Evolutionary conservation across 35 echinoderm and acorn worm species (phyloP).

Genomic region (Apostichopus californicus): DNA sequence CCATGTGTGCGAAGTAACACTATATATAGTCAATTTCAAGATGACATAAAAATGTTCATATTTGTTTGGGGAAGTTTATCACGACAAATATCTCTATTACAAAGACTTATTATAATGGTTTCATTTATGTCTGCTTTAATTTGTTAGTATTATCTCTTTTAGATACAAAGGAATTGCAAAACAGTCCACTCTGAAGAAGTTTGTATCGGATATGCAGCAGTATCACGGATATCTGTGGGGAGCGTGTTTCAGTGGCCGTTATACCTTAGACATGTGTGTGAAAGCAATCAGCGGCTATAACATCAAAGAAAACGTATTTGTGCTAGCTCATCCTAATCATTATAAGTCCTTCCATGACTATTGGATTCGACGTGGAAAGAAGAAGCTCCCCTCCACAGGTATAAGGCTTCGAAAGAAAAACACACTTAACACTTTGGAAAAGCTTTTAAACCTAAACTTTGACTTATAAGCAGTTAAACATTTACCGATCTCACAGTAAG

Average conservation of each 20-base stretch:
- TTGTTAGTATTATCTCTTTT: no score
- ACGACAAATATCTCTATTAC: background rate
- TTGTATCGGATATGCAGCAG: background rate
- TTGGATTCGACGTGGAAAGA: background rate
- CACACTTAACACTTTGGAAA: background rate
- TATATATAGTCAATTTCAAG: background rate
- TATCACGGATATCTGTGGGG: background rate
- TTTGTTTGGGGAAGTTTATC: background rate
- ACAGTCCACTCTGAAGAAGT: background rate
- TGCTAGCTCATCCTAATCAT: background rate
- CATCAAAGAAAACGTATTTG: background rate
- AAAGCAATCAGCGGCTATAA: background rate
- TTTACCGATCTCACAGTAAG: background rate
- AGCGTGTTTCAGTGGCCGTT: background rate
- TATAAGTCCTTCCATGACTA: background rate
- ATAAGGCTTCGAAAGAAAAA: background rate
- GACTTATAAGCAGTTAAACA: background rate
- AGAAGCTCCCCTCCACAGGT: background rate
- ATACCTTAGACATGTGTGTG: background rate
- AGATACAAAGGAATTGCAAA: background rate
- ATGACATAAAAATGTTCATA: background rate
- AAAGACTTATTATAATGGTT: background rate
- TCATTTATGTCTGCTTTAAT: background rate
- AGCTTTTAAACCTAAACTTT: background rate
- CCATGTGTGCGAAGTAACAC: background rate